Conservation (phyloP, 1,140 invertebrate genomes). For the Oryzaephilus surinamensis region DNA sequence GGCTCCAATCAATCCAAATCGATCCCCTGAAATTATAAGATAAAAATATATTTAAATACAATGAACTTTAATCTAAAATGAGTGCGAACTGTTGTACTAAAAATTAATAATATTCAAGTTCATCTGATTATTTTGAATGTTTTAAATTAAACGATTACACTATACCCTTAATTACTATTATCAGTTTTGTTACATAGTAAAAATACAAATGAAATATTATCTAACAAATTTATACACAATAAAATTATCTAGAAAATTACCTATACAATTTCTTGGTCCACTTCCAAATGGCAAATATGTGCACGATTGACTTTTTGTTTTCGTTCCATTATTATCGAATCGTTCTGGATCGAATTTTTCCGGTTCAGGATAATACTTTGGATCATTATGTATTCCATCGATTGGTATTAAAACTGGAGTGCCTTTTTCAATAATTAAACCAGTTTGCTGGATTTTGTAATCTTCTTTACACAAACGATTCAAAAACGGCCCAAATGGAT, state of each 20-base stretch:
- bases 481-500: constrained; percentile 37
- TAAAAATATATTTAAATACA: no score
- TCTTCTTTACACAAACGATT: no score
- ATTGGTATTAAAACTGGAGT: constrained; percentile 45
- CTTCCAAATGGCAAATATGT: constrained; percentile 60
- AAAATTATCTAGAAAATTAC: constrained; percentile 25
- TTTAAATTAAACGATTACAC: no score
- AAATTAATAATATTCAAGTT: no score
- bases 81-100: no score
- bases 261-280: constrained; percentile 54
- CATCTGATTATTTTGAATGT: no score
- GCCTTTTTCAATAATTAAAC: constrained; percentile 38
- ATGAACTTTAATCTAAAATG: no score
- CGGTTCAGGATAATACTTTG: constrained; percentile 50
- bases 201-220: no score
- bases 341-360: constrained; percentile 47
- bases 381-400: constrained; percentile 46
- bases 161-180: no score
- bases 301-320: constrained; percentile 41
- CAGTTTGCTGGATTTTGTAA: constrained; percentile 40
- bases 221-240: no score
- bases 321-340: constrained; percentile 7
- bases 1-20: background rate
- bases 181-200: no score
- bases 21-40: constrained; percentile 2